Conservation (phyloP, 1,140 invertebrate genomes). For the Drosophila punjabiensis region DNA sequence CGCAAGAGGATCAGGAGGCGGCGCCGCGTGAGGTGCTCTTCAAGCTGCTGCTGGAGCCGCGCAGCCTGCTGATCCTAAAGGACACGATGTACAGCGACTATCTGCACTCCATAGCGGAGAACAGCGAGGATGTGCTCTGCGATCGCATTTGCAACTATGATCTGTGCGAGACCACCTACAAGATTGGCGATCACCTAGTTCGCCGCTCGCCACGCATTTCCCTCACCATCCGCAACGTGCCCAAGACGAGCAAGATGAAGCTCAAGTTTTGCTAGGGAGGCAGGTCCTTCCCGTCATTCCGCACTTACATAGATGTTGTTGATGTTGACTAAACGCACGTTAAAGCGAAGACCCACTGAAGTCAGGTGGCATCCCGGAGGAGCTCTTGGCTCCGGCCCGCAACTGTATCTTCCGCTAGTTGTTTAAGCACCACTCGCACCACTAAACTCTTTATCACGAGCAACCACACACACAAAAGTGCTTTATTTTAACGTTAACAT, state of each 20-base stretch:
- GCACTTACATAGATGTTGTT: conserved; percentile 26
- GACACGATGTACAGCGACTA: conserved; percentile 94
- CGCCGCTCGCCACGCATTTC: conserved; percentile 92
- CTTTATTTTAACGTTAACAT: conserved; percentile 51
- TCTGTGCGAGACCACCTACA: conserved; percentile 87
- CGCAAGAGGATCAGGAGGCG: neutral
- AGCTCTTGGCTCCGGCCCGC: neutral
- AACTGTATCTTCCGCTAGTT: conserved; percentile 70
- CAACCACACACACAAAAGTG: conserved; percentile 51
- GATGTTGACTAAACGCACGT: conserved; percentile 46
- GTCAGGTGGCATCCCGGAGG: conserved; percentile 28
- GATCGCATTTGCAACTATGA: conserved; percentile 90
- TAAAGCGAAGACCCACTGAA: conserved; percentile 57
- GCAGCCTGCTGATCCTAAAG: conserved; percentile 95
- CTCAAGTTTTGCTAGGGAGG: conserved; percentile 85
- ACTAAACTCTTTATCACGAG: conserved; percentile 13
- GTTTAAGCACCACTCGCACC: conserved; percentile 58
- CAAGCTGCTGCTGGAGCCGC: conserved; percentile 92
- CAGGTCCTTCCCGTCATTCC: conserved; percentile 31
- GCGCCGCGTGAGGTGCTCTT: conserved; percentile 82
- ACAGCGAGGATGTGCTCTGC: conserved; percentile 89
- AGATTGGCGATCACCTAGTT: conserved; percentile 87
- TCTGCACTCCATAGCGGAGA: conserved; percentile 95
- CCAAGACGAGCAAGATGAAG: conserved; percentile 94
- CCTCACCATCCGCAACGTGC: conserved; percentile 97